Evolutionary conservation across 2,888 invertebrate genomes (phyloP).

Genomic region (Nymphalis polychloros): DNA sequence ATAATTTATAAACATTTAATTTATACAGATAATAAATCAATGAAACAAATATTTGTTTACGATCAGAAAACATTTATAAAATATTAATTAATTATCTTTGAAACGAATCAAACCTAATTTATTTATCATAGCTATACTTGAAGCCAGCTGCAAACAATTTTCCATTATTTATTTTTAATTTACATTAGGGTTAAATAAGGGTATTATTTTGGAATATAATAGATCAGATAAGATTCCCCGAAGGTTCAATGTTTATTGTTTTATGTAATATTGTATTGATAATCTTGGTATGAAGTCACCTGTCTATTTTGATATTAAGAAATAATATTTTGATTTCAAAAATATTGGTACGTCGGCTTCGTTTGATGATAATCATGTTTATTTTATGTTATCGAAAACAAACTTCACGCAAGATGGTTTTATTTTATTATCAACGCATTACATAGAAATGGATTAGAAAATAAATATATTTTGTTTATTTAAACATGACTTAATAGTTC

Average conservation of each 20-base stretch:
- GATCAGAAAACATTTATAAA: neutral
- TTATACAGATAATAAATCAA: neutral
- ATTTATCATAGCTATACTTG: neutral
- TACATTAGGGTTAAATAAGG: constrained; percentile 31
- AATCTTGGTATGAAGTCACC: constrained; percentile 46
- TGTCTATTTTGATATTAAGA: constrained; percentile 32
- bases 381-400: constrained; percentile 24
- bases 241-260: constrained; percentile 42
- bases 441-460: constrained; percentile 4
- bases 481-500: neutral
- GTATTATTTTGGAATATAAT: constrained; percentile 39
- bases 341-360: constrained; percentile 27
- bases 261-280: constrained; percentile 38
- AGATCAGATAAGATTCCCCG: constrained; percentile 45
- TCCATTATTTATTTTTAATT: constrained; percentile 29
- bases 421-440: constrained; percentile 7
- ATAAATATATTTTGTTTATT: neutral
- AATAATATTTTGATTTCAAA: constrained; percentile 17
- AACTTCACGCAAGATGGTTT: constrained; percentile 2
- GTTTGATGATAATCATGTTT: constrained; percentile 32
- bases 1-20: no score
- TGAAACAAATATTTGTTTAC: neutral
- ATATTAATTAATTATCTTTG: neutral
- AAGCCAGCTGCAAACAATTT: constrained; percentile 18
- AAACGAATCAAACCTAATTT: constrained; percentile 1